Evolutionary conservation across 2,888 invertebrate genomes (phyloP), one percentile per base, ranked within the genome.

Genomic region (Parnassius smintheus): DNA sequence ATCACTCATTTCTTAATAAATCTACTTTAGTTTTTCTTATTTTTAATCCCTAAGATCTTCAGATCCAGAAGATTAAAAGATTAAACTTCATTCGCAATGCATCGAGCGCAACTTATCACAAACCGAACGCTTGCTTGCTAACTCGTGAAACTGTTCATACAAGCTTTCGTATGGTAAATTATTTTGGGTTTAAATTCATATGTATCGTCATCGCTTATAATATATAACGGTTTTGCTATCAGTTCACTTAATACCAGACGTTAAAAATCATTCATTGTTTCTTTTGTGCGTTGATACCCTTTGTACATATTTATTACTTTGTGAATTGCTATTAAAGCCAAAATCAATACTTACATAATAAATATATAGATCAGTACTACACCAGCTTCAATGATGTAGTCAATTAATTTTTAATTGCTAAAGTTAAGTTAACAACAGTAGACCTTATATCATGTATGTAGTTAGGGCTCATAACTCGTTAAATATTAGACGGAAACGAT

Each of bases 111-210:
- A 68, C 72, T 72, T 73, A 76, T 80, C 76, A 75, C 82, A 83
- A 78, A 83, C 85, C 77, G 75, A 81, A 75, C 75, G 88, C 87
- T 88, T 86, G 88, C 89, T 87, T 88, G 85, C 84, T 81, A 78
- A 77, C 76, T 80, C 78, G 80, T 81, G 78, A 81, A 78, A 75
- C 78, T 76, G 76, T 77, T 75, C 68, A 77, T 82, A 74, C 76
- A 78, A 80, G 83, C 84, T 83, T 86, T 79, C 67, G 69, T 71
- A 66, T 53, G 41, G 57, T 60, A 73, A 72, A 72, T 72, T 73
- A 69, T 76, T 73, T 35, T 60, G 13, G 75, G 70, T 75, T 70
- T 13, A 9, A 67, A 64, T 71, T 75, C 74, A 78, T 76, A 64
- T 72, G 62, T 64, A 73, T 51, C 59, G 61, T 68, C 65, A 68